These are phyloP conservation scores for Sylvia borin DNA, from an alignment of 2,797 vertebrate species.

Conservation along the genomic window DNA sequence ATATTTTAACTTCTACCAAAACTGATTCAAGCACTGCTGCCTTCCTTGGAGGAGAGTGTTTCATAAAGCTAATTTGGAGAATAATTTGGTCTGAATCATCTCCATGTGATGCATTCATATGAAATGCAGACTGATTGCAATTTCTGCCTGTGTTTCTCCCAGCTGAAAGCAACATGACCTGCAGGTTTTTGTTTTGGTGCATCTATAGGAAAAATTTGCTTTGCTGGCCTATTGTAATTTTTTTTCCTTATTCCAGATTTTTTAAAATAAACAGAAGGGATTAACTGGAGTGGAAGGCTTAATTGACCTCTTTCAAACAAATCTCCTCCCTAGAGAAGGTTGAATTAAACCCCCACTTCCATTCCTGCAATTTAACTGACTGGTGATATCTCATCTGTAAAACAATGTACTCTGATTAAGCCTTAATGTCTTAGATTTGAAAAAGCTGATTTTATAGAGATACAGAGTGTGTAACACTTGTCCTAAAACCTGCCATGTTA, in stretches of 20 bases:
- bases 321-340: constrained; percentile 12
- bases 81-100: neutral
- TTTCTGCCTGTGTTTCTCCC: constrained; percentile 22
- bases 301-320: constrained; percentile 47
- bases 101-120: neutral
- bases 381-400: neutral
- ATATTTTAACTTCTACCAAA: neutral
- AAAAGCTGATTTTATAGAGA: constrained; percentile 1
- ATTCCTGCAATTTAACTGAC: neutral
- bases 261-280: constrained; percentile 20
- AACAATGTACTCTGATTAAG: neutral
- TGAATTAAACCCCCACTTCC: constrained; percentile 7
- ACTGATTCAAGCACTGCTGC: neutral
- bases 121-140: constrained; percentile 43
- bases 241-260: neutral
- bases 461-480: neutral
- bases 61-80: neutral
- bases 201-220: constrained; percentile 1
- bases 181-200: neutral
- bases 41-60: neutral
- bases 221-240: neutral
- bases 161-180: constrained; percentile 38
- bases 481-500: neutral
- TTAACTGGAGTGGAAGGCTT: constrained; percentile 29
- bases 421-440: neutral